Evolutionary conservation across 2,113 vertebrate species (phyloP), one percentile per base, ranked within the genome.

Genomic region (Caranx ignobilis): DNA sequence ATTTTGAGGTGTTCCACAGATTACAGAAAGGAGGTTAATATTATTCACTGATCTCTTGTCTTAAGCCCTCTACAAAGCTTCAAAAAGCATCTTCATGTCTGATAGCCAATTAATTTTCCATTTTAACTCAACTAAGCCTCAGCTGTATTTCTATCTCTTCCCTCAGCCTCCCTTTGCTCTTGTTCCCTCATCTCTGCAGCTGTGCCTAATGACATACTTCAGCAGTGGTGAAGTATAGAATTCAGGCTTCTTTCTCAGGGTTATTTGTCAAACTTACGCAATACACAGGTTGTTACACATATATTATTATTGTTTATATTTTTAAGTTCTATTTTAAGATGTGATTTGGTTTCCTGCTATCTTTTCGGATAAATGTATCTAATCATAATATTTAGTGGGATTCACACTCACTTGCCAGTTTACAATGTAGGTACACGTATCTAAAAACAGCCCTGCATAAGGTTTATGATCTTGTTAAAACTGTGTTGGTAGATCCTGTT

Each of bases 91-190:
- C 37, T 82, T 88, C 59, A 55, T 68, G 81, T 61, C 39, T 79
- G 84, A 89, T 83, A 83, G 84, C 52, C 82, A 86, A 85, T 79
- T 89, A 37, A 80, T 78, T 86, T 84, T 63, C 67, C 47, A 64
- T 71, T 72, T 90, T 66, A 83, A 83, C 77, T 88, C 21, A 21
- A 60, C 76, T 81, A 83, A 87, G 80, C 75, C 71, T 55, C 69
- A 11, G 45, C 72, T 82, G 75, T 45, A 26, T 62, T 61, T 71
- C 45, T n/a, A 39, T 77, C 68, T 31, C 32, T 32, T 6, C 73
- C 15, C 60, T 32, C 48, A 47, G n/a, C 34, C 67, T 61, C 52
- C 64, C 67, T 81, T 79, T 56, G 56, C 71, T 67, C 52, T 59
- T 47, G 54, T 34, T 54, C 43, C 47, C 62, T 80, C 56, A 77